A percentile compares a stretch with the other conserved stretches of the same genome.
phyloP scores from a whole-genome alignment of 2,888 invertebrate species.

The Acanthosepion esculentum region DNA sequence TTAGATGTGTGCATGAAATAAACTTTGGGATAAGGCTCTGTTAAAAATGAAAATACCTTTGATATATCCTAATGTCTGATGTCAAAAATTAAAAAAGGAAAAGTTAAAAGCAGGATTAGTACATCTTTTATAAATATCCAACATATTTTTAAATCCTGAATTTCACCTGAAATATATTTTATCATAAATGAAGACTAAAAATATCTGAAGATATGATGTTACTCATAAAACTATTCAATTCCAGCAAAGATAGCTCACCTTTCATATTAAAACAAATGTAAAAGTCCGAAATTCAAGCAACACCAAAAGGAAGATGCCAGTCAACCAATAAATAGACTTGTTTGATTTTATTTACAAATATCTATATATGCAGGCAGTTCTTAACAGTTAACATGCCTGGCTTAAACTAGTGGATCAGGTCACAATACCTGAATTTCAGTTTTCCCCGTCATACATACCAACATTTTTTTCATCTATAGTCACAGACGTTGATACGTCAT shows the following conservation, averaged over 20 bases:
- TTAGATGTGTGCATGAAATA: no score
- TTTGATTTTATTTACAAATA: slow-evolving; percentile 18
- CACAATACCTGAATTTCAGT: neutral
- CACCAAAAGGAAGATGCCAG: neutral
- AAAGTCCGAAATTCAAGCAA: neutral
- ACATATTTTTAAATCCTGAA: no score
- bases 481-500: neutral
- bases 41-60: no score
- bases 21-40: no score
- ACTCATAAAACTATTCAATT: neutral
- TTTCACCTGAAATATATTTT: no score
- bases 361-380: neutral
- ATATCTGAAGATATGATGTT: neutral
- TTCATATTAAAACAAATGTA: neutral
- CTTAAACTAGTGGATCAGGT: neutral
- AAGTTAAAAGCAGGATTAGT: no score
- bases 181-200: no score
- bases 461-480: neutral
- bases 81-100: no score
- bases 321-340: neutral
- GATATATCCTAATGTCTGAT: no score
- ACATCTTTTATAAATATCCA: no score
- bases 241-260: neutral
- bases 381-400: neutral
- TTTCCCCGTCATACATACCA: neutral